phyloP scores from a whole-genome alignment of 2,888 invertebrate genomes.

The Nineta flava region DNA sequence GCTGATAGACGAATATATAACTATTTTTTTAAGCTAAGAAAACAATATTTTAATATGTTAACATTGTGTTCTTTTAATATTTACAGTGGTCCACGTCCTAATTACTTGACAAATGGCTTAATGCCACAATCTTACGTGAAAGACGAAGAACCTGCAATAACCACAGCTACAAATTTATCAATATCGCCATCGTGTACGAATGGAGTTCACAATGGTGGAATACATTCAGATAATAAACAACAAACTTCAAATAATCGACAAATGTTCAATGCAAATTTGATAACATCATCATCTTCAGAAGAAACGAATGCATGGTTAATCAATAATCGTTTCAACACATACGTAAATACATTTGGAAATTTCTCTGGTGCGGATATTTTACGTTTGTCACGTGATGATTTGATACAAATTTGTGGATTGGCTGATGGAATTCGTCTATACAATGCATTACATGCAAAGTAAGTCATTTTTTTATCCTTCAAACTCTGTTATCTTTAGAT shows the following conservation, averaged over 20 bases:
- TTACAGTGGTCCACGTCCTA: conserved; percentile 2
- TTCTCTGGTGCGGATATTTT: conserved; percentile 83
- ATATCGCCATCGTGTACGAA: neutral
- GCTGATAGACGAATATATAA: no score
- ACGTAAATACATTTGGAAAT: conserved; percentile 60
- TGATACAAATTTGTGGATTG: conserved; percentile 86
- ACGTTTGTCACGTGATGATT: conserved; percentile 75
- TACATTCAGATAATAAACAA: neutral
- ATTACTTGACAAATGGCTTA: conserved; percentile 2
- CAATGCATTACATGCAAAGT: conserved; percentile 79
- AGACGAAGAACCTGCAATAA: conserved; percentile 1
- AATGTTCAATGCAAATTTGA: neutral
- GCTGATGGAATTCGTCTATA: conserved; percentile 88
- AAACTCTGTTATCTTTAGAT: neutral
- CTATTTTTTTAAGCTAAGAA: no score
- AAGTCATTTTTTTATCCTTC: no score
- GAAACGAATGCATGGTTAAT: conserved; percentile 71
- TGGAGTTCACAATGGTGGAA: no score
- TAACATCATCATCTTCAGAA: conserved; percentile 33
- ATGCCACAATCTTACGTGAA: neutral
- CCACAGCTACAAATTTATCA: conserved; percentile 17
- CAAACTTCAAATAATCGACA: neutral
- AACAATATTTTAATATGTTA: no score
- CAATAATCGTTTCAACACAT: conserved; percentile 59
- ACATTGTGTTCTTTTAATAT: neutral